Evolutionary conservation across 2,888 invertebrate genomes (phyloP).

Genomic region (Dioctria rufipes): DNA sequence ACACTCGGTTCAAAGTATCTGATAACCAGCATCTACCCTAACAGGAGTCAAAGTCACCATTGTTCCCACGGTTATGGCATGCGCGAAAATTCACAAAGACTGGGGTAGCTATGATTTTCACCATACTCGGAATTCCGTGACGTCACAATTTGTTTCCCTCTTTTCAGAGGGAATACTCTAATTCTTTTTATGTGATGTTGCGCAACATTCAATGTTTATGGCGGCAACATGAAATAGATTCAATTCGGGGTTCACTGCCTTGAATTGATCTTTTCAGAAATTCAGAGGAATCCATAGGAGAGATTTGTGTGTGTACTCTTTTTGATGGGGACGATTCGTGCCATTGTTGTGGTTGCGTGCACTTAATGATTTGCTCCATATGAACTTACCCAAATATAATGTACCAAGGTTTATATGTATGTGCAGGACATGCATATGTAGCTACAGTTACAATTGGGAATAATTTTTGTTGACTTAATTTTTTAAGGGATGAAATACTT

Average conservation of each 20-base stretch:
- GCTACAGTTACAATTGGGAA: slow-evolving; percentile 20
- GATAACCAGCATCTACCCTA: slow-evolving; percentile 49
- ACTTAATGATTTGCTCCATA: slow-evolving; percentile 4
- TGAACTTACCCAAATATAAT: neutral
- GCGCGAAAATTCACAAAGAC: neutral
- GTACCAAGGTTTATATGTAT: too few relatives aligned
- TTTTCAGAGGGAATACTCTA: too few relatives aligned
- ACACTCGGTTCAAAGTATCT: slow-evolving; percentile 47
- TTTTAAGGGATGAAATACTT: slow-evolving; percentile 22
- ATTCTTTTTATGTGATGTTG: too few relatives aligned
- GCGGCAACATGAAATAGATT: neutral
- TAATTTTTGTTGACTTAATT: slow-evolving; percentile 31
- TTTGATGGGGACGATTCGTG: neutral
- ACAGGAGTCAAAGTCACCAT: slow-evolving; percentile 22
- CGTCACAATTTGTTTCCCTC: slow-evolving; percentile 14
- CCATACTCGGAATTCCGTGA: slow-evolving; percentile 5
- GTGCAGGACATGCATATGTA: neutral
- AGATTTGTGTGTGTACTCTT: neutral
- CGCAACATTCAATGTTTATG: too few relatives aligned
- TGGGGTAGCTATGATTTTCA: slow-evolving; percentile 8
- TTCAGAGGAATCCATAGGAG: neutral
- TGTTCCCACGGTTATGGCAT: slow-evolving; percentile 37
- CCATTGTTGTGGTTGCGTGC: neutral
- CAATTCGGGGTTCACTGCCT: neutral
- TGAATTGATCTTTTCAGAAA: neutral